Evolutionary conservation across 2,888 invertebrate genomes (phyloP).

Genomic region (Tipula confusa): DNA sequence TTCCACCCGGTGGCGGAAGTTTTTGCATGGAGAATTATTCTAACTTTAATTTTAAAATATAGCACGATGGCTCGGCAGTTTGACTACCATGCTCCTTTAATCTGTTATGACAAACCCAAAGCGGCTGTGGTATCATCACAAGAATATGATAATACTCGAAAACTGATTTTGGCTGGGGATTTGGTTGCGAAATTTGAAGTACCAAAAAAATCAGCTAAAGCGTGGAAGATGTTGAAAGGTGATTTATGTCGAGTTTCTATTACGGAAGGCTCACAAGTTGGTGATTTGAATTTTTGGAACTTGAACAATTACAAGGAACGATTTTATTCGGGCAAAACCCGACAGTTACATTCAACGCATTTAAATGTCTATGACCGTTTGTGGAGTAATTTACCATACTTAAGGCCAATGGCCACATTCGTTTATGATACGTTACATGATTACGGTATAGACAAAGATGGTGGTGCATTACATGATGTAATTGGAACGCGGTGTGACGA

Average conservation of each 20-base stretch:
- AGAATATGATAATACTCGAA: conserved; percentile 45
- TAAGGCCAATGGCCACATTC: conserved; percentile 52
- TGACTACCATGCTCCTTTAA: conserved; percentile 41
- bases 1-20: conserved; percentile 30
- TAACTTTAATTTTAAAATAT: background rate
- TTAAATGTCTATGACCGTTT: conserved; percentile 50
- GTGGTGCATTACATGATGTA: conserved; percentile 51
- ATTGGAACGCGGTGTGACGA: conserved; percentile 53
- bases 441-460: conserved; percentile 52
- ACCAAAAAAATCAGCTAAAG: conserved; percentile 47
- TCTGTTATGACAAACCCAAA: conserved; percentile 48
- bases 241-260: conserved; percentile 51
- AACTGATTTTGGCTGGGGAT: conserved; percentile 43
- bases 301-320: conserved; percentile 48
- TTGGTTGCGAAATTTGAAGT: conserved; percentile 43
- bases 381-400: conserved; percentile 51
- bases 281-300: conserved; percentile 53
- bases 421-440: conserved; percentile 49
- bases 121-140: conserved; percentile 42
- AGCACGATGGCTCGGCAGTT: conserved; percentile 36
- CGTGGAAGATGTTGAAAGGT: conserved; percentile 48
- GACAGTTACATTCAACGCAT: conserved; percentile 51
- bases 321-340: conserved; percentile 52
- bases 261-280: conserved; percentile 50
- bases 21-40: background rate